Conservation (phyloP, 2,888 invertebrate species). For the Tridacna crocea region DNA sequence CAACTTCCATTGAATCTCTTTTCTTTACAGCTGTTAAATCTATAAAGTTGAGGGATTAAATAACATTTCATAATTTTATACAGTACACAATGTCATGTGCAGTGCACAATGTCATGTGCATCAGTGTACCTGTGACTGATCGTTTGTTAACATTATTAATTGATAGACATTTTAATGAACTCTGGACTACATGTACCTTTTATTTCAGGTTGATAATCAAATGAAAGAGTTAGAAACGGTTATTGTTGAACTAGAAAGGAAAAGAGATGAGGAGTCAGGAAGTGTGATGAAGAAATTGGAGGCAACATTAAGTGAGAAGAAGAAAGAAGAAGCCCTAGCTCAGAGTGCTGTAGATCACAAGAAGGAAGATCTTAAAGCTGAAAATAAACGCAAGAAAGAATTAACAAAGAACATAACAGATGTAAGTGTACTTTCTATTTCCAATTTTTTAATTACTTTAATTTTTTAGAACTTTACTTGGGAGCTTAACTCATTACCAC, state of each 20-base stretch:
- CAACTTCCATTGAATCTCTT: too few species aligned
- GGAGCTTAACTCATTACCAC: too few species aligned
- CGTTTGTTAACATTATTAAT: too few species aligned
- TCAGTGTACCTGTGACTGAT: too few species aligned
- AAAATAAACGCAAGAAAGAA: slow-evolving; percentile 89
- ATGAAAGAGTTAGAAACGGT: slow-evolving; percentile 86
- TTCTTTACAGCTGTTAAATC: too few species aligned
- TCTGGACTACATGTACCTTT: neutral
- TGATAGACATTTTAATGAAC: too few species aligned
- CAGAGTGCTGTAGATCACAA: slow-evolving; percentile 88
- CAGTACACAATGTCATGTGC: too few species aligned
- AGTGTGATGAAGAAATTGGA: slow-evolving; percentile 88
- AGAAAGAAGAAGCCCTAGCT: slow-evolving; percentile 89
- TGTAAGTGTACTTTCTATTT: slow-evolving; percentile 82
- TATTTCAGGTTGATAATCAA: slow-evolving; percentile 86
- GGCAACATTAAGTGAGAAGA: slow-evolving; percentile 87
- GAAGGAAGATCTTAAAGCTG: slow-evolving; percentile 88
- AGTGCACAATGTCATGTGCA: too few species aligned
- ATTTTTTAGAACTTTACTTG: too few species aligned
- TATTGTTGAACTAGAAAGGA: slow-evolving; percentile 88
- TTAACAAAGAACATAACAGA: slow-evolving; percentile 89
- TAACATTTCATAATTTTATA: too few species aligned
- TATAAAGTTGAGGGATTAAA: too few species aligned
- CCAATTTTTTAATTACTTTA: too few species aligned
- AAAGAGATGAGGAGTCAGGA: slow-evolving; percentile 89